Conservation (phyloP, 1,140 invertebrate species). For the Pachypeltis micranthus region DNA sequence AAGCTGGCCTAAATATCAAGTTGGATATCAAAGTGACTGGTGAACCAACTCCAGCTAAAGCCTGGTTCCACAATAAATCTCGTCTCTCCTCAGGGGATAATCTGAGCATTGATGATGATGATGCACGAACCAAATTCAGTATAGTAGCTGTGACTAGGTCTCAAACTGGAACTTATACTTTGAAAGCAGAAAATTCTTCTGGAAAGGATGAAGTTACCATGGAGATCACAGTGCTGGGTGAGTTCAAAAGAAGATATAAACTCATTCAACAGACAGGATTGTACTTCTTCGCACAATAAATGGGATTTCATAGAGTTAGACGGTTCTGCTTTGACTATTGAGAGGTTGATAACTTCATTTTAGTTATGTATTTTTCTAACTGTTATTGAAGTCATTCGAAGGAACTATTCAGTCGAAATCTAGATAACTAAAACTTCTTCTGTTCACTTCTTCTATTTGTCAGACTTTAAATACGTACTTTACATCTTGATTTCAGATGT, state of each 20-base stretch:
- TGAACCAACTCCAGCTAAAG: conserved; percentile 75
- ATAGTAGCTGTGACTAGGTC: conserved; percentile 59
- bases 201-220: conserved; percentile 86
- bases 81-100: conserved; percentile 47
- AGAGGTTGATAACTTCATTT: too few relatives aligned
- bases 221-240: conserved; percentile 65
- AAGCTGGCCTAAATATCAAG: conserved; percentile 72
- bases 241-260: too few relatives aligned
- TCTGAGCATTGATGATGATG: conserved; percentile 68
- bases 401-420: background rate
- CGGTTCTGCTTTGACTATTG: too few relatives aligned
- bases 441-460: too few relatives aligned
- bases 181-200: conserved; percentile 83
- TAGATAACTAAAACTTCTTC: background rate
- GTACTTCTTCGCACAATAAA: too few relatives aligned
- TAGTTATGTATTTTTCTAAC: too few relatives aligned
- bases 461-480: background rate
- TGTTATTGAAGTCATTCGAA: background rate
- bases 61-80: conserved; percentile 74
- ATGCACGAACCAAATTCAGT: conserved; percentile 72
- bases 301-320: too few relatives aligned
- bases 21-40: conserved; percentile 81
- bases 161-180: conserved; percentile 71
- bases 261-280: too few relatives aligned
- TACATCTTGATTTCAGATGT: conserved; percentile 47